These are phyloP conservation scores for Anisognathus igniventris DNA, from an alignment of 2,797 vertebrate genomes.

Conservation along the genomic window DNA sequence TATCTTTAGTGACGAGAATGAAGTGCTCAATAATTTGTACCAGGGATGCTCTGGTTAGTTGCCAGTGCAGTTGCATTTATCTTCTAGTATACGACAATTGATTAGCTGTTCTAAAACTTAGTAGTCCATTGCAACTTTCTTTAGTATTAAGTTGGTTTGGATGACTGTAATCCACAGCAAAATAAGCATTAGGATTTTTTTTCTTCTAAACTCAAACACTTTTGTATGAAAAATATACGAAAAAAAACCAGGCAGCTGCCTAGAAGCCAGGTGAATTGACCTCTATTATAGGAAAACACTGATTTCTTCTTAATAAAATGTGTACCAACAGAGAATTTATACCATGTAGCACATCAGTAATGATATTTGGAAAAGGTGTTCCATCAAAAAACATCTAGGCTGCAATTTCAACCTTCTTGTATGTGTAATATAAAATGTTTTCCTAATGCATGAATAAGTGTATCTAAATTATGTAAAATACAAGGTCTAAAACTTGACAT, in stretches of 20 bases:
- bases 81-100: neutral
- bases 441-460: neutral
- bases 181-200: neutral
- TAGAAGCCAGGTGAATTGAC: neutral
- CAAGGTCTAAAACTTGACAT: neutral
- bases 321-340: neutral
- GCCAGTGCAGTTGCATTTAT: neutral
- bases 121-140: neutral
- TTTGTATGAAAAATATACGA: neutral
- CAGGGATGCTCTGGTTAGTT: conserved; percentile 26
- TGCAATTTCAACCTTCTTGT: neutral
- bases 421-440: neutral
- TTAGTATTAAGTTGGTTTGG: neutral
- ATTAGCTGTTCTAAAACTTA: conserved; percentile 31
- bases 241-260: neutral
- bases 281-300: neutral
- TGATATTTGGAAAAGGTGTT: neutral
- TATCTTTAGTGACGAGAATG: neutral
- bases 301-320: neutral
- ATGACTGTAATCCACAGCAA: neutral
- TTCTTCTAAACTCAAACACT: neutral
- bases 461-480: neutral
- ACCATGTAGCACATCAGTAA: neutral
- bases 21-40: conserved; percentile 40
- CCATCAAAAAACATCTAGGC: neutral